Base-by-base conservation (phyloP, 2,888 invertebrate species). In the Oxycera nigricornis region DNA sequence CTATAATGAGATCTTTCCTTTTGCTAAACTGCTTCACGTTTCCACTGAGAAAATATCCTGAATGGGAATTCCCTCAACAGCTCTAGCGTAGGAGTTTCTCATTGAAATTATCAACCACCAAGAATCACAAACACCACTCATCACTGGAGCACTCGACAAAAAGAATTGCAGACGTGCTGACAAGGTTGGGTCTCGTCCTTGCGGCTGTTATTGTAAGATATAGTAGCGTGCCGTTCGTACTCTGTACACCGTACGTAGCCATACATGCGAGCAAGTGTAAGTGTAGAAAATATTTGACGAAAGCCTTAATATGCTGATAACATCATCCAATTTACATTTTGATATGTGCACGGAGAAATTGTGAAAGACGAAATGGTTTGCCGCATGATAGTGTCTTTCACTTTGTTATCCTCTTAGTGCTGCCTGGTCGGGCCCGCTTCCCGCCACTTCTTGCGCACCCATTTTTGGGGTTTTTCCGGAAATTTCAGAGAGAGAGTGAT, bases 251-350 rank as follows among this genome's bases (percentile, higher is more conserved):
- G 17, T 14, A 46, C 46, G 46, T 14, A 3, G 3, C n/a, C 46
- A 46, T 14, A 46, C 46, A 46, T 55, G n/a, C 24, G 17, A 9
- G 24, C 7, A 4, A 24, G 1, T 17, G 17, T 55, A 24, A 2
- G 30, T 59, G 26, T 59, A 3, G 30, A 1, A 62, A 20, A 35
- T 62, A 62, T 62, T 39, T 35, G 31, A 41, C 26, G 67, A 24
- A 67, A 41, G 41, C 41, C 46, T 41, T 14, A 24, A 39, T 41
- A 67, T 24, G 67, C 28, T 67, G 67, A 67, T 67, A 67, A 41
- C 67, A 67, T 67, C 67, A 67, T 46, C 67, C 46, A 41, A 67
- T 67, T 67, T 67, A 46, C 67, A 67, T 67, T 59, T 46, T 67
- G 67, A 67, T 46, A 41, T 67, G 67, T 39, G 26, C 59, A 59